Evolutionary conservation across 2,113 vertebrate genomes (phyloP), one percentile per base, ranked within the genome.

Genomic region (Eudyptes chrysolophus): DNA sequence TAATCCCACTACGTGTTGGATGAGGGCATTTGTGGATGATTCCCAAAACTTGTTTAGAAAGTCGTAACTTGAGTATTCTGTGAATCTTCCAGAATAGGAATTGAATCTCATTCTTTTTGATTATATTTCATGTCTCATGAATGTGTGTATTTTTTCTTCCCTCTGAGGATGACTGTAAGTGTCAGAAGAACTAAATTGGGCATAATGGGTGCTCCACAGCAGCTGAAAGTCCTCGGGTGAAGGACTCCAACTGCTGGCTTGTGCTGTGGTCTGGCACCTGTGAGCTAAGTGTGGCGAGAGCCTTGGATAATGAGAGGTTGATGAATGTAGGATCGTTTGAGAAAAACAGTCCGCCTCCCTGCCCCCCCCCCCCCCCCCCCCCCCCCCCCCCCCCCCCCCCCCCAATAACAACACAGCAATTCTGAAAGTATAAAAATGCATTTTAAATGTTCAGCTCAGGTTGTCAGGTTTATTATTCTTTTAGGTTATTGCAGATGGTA

Each of bases 141-240:
- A 82, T 87, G 49, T 64, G 2, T 38, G 3, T 30, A 3, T 1
- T 64, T 26, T 61, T 65, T 69, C 42, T 42, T 52, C 34, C 17
- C 27, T 57, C 18, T 65, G 34, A 44, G 40, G 27, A 52, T 58
- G 26, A 84, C 46, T 55, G 11, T 54, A 55, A 68, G 20, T 58
- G n/a, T 69, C 62, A 84, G 66, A 89, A 96, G 32, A 72, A 85
- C 42, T 58, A 51, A 85, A 93, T 87, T 36, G 42, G 46, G n/a
- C 11, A 5, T 64, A 88, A 95, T 87, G 34, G 55, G 55, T 94
- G 16, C 95, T 97, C 68, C 62, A 96, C 30, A 94, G 62, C 93
- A 96, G 94, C 94, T 97, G 97, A 69, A 95, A 94, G 84, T 90
- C 91, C 94, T 95, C 93, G 87, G 91, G 46, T 89, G 82, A 96